Conservation (phyloP, 2,113 vertebrate species). For the Edolisoma coerulescens region DNA sequence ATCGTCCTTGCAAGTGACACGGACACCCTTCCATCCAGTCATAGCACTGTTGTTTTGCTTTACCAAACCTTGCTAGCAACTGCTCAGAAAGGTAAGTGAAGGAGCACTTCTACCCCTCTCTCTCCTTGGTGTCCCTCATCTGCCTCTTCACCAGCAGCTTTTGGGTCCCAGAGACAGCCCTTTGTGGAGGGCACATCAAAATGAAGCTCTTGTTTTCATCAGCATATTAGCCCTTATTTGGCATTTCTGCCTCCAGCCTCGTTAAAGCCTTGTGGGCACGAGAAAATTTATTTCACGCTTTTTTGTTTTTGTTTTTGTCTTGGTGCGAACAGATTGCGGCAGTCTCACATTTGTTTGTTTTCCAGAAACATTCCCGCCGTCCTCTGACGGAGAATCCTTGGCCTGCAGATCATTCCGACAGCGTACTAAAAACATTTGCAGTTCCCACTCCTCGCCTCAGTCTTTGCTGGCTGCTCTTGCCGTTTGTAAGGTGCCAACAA, state of each 20-base stretch:
- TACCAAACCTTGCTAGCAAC: background rate
- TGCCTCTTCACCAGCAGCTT: background rate
- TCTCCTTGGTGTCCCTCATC: background rate
- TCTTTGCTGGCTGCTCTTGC: background rate
- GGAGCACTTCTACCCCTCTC: background rate
- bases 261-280: background rate
- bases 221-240: background rate
- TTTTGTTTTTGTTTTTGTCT: background rate
- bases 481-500: background rate
- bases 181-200: background rate
- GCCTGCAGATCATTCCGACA: background rate
- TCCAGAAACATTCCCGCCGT: background rate
- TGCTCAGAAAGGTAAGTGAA: background rate
- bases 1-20: background rate
- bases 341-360: background rate
- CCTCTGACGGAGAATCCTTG: background rate
- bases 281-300: background rate
- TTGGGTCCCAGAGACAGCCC: background rate
- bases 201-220: background rate
- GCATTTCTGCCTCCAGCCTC: background rate
- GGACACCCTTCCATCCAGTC: background rate
- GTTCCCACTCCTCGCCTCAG: background rate
- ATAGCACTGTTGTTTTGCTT: background rate
- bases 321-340: background rate
- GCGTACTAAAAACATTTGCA: background rate